Conservation (phyloP, 2,113 vertebrate genomes). For the Regulus satrapa region DNA sequence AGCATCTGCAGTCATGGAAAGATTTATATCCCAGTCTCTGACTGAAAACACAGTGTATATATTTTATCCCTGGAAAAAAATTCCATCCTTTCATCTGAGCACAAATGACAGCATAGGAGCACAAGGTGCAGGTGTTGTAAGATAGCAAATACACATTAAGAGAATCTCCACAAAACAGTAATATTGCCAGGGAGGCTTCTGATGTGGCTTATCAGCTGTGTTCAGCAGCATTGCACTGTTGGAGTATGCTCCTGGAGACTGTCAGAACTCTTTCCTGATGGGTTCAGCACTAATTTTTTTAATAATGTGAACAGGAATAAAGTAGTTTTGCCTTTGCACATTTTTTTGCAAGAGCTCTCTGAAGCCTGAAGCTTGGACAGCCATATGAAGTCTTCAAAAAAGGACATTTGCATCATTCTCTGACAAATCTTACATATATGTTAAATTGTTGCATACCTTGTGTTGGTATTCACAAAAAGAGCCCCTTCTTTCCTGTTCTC, state of each 20-base stretch:
- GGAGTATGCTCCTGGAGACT: not conserved
- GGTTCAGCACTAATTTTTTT: not conserved
- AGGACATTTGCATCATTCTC: not conserved
- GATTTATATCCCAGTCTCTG: not conserved
- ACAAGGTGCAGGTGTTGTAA: not conserved
- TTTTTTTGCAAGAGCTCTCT: not conserved
- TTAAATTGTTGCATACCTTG: not conserved
- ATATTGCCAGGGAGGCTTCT: not conserved
- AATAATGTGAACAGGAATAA: not conserved
- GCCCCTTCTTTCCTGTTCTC: not conserved
- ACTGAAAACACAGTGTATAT: not conserved
- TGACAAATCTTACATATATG: not conserved
- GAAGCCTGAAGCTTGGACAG: not conserved
- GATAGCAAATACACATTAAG: fast-evolving
- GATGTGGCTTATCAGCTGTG: not conserved
- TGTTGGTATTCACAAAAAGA: not conserved
- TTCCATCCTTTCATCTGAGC: not conserved
- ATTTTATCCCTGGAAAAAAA: not conserved
- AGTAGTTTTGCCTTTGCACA: not conserved
- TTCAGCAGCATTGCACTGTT: not conserved
- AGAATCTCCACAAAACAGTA: not conserved
- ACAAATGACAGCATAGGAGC: not conserved
- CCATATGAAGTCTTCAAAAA: not conserved
- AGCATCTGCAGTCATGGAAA: not conserved
- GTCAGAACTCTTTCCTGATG: not conserved